Base-by-base conservation (phyloP, 2,113 vertebrate species). In the Gopherus evgoodei region DNA sequence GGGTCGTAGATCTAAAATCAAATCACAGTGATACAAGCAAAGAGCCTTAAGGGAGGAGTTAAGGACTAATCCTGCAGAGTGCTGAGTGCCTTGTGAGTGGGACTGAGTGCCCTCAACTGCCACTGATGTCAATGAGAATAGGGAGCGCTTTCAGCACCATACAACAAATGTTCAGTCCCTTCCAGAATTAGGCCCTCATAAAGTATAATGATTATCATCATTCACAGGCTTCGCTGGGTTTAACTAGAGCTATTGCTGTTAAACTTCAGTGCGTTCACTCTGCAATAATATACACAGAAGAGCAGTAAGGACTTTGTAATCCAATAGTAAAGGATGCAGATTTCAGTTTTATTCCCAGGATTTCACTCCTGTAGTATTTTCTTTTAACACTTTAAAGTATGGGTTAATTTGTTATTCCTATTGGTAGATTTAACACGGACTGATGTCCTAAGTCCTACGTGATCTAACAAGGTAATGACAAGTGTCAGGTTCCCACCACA, bases 161-260 rank as follows among this genome's bases (percentile, higher is more conserved):
- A 7, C 87, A 21, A 0, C 11, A 69, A 75, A 1, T 0, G 1
- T 82, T 22, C 80, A 86, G 84, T 69, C 90, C 8, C 27, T 72
- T 44, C 72, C 87, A 95, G 86, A 82, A 95, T 88, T 82, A 83
- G 78, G 53, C 80, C 86, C 81, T 88, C 38, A 49, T 0, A 5
- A 21, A 80, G 93, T 13, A 0, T 65, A 94, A 97, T 85, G 62
- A 96, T 57, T 84, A n/a, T 91, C 95, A 96, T 95, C 89, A 82
- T 4, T 50, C 84, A 83, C 83, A 97, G 90, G 91, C 91, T 84
- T 11, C 12, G 53, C 25, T 0, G 44, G 92, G 86, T 93, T 56
- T 79, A 76, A 90, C 59, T 85, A 65, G 90, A 65, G 91, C 47
- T 79, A 50, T 88, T 4, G 11, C 69, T 69, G 86, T 54, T 86